Evolutionary conservation across 2,797 vertebrate genomes (phyloP), one percentile per base, ranked within the genome.

Genomic region (Anguilla pacifica): DNA sequence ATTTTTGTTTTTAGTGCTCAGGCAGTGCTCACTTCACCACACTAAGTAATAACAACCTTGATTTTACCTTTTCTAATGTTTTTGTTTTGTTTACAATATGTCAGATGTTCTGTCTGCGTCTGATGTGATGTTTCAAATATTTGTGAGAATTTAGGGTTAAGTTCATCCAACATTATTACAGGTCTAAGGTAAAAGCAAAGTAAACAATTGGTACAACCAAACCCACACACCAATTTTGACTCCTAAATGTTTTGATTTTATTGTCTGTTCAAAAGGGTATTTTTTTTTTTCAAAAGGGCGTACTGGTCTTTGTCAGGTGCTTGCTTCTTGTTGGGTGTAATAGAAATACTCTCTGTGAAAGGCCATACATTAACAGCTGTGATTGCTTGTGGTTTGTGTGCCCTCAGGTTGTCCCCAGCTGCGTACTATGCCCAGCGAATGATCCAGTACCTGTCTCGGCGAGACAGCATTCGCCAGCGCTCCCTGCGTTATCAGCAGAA

Each of bases 381-480:
- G 43, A 4, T 19, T 31, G 17, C 17, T 83, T 53, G 67, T 31
- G 22, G 25, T 55, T 74, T 51, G 64, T 86, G 17, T 43, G 10
- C 15, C 31, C 90, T 87, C 94, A 99, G 98, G 91, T 96, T 99
- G 87, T 99, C 98, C 92, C 98, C 98, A 87, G 98, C 98, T 90
- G 98, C 98, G 0, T 99, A 99, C 95, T 99, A 99, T 85, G 99
- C 98, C 90, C 98, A 99, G 97, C 97, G 98, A 90, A 99, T 99
- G 98, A 99, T 99, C 96, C 98, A 99, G 95, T 99, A 99, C 89
- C 96, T 99, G 92, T 99, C 98, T 4, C 96, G 98, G 86, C 96
- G 98, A 91, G 98, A 99, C 96, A 99, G 98, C 91, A 99, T 99
- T 91, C 97, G 98, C 51, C 98, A 99, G n/a, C 98, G 98, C 72